Evolutionary conservation across 2,113 vertebrate species (phyloP).

Genomic region (Trogon melanurus): DNA sequence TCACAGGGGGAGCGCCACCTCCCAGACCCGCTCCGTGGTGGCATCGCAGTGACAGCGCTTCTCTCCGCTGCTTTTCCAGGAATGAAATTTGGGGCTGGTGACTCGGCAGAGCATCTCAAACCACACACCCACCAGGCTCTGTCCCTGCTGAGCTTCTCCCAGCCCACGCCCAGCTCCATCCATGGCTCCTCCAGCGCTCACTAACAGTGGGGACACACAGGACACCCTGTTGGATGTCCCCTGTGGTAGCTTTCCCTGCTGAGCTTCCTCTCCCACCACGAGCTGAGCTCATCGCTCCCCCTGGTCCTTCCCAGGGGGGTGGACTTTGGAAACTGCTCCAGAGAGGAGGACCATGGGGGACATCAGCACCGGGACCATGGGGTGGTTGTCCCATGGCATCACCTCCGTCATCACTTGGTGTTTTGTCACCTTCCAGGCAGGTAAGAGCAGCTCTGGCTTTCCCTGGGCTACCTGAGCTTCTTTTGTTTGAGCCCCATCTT

Average conservation of each 20-base stretch:
- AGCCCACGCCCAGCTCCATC: neutral
- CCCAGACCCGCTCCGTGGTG: fast-evolving
- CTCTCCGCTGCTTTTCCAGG: neutral
- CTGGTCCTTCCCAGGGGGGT: neutral
- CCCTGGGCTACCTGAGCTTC: too few relatives aligned
- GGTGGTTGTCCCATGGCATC: neutral
- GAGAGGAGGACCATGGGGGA: neutral
- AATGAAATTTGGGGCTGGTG: neutral
- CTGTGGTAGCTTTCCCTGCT: neutral
- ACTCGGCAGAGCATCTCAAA: neutral
- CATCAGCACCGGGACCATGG: neutral
- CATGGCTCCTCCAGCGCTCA: neutral
- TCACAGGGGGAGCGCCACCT: fast-evolving
- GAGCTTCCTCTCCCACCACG: neutral
- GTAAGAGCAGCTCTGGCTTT: neutral
- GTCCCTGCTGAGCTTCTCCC: neutral
- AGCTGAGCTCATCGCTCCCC: neutral
- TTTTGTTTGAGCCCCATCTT: neutral
- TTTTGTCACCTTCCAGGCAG: neutral
- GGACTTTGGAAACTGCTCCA: neutral
- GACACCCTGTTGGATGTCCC: neutral
- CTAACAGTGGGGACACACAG: neutral
- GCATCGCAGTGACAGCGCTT: fast-evolving
- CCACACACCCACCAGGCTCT: neutral
- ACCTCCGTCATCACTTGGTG: fast-evolving